Evolutionary conservation across 2,113 vertebrate species (phyloP).

Genomic region (Pedetes capensis): DNA sequence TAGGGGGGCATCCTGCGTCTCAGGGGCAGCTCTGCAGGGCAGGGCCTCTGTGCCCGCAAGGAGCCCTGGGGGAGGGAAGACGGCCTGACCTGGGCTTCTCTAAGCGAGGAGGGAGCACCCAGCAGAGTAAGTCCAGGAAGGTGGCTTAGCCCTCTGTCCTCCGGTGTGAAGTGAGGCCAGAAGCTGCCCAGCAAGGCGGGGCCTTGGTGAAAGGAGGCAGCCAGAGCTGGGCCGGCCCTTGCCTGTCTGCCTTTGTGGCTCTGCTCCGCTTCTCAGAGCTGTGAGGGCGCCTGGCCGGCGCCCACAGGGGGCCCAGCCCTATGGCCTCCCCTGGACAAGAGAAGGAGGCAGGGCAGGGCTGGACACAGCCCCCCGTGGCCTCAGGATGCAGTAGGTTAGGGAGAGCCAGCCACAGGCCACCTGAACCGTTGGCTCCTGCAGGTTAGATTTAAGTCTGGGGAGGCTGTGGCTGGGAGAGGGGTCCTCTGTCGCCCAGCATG

Average conservation of each 20-base stretch:
- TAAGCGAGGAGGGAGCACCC: background rate
- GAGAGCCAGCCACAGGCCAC: background rate
- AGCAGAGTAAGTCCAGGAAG: background rate
- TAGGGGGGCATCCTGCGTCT: background rate
- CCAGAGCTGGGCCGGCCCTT: too few species aligned
- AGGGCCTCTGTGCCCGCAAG: background rate
- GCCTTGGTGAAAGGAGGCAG: background rate
- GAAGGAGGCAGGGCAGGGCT: background rate
- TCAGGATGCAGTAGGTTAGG: background rate
- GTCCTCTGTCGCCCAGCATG: background rate
- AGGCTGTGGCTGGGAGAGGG: background rate
- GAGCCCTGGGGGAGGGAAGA: rapidly evolving
- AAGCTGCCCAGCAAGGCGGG: rapidly evolving
- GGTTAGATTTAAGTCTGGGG: background rate
- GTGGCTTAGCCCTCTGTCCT: background rate
- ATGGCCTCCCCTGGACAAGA: rapidly evolving
- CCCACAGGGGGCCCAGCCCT: rapidly evolving
- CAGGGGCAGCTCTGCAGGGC: background rate
- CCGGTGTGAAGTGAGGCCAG: rapidly evolving
- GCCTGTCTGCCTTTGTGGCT: too few species aligned
- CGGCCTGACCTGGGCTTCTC: background rate
- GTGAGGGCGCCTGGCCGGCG: rapidly evolving
- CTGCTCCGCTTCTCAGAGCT: background rate
- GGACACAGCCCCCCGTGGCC: rapidly evolving
- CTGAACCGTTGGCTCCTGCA: background rate